Conservation (phyloP, 2,888 invertebrate genomes). For the Proisotoma minuta region DNA sequence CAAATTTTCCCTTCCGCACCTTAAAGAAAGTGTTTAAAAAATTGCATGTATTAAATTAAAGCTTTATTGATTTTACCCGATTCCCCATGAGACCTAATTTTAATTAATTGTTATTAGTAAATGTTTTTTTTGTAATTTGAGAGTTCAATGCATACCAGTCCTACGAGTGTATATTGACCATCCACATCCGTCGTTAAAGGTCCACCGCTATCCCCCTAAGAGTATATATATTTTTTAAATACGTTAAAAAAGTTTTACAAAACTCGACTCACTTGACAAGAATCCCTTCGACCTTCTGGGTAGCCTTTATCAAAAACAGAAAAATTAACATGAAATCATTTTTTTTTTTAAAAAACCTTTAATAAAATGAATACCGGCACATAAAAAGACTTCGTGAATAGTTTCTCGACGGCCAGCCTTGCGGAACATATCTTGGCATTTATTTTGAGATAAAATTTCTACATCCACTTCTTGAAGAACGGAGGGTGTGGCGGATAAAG, state of each 20-base stretch:
- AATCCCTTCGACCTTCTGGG: slow-evolving; percentile 69
- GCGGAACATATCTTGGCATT: slow-evolving; percentile 88
- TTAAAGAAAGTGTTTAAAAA: slow-evolving; percentile 17
- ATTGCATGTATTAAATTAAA: neutral
- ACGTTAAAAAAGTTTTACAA: neutral
- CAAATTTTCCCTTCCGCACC: slow-evolving; percentile 79
- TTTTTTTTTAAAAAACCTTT: no score
- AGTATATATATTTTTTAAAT: neutral
- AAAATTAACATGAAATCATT: neutral
- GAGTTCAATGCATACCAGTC: slow-evolving; percentile 71
- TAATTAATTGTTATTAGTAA: neutral
- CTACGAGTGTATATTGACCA: slow-evolving; percentile 78
- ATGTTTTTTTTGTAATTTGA: neutral
- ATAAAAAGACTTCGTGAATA: slow-evolving; percentile 88
- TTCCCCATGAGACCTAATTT: slow-evolving; percentile 16
- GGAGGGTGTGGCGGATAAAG: slow-evolving; percentile 68
- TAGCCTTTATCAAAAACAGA: slow-evolving; percentile 56
- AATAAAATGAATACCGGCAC: slow-evolving; percentile 59
- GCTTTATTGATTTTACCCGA: neutral
- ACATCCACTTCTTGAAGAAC: slow-evolving; percentile 61
- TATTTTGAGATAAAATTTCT: slow-evolving; percentile 74
- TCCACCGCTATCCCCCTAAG: slow-evolving; percentile 53
- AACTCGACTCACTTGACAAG: slow-evolving; percentile 56
- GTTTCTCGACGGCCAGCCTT: slow-evolving; percentile 83
- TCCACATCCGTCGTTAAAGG: slow-evolving; percentile 80